phyloP scores from a whole-genome alignment of 2,113 vertebrate species.

The Rynchops niger region DNA sequence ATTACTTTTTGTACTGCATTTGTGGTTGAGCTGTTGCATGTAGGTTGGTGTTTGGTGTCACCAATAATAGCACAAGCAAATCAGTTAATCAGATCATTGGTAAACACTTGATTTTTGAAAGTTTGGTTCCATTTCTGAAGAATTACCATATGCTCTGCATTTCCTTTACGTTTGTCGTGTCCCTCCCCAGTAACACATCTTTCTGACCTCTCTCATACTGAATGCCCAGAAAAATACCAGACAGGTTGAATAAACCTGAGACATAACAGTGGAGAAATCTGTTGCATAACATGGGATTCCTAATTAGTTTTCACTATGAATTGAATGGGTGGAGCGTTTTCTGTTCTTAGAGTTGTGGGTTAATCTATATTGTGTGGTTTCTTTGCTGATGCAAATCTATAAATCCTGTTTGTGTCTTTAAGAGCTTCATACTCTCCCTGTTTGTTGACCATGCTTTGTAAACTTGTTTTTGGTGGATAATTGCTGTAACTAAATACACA shows the following conservation, averaged over 20 bases:
- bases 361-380: background rate
- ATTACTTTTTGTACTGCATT: background rate
- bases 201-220: background rate
- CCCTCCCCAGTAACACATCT: background rate
- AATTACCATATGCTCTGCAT: rapidly evolving
- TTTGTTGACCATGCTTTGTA: background rate
- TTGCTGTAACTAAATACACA: background rate
- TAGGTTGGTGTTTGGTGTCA: background rate
- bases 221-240: background rate
- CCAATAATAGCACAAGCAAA: background rate
- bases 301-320: background rate
- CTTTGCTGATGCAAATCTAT: background rate
- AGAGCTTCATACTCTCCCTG: background rate
- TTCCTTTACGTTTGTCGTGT: rapidly evolving
- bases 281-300: background rate
- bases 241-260: background rate
- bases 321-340: background rate
- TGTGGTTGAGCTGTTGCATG: background rate
- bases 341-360: background rate
- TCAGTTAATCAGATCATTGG: background rate
- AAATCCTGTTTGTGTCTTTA: background rate
- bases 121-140: background rate
- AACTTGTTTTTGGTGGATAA: background rate
- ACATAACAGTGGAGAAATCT: background rate
- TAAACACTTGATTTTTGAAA: background rate